phyloP scores from a whole-genome alignment of 2,113 vertebrate species.

The Myocastor coypus region DNA sequence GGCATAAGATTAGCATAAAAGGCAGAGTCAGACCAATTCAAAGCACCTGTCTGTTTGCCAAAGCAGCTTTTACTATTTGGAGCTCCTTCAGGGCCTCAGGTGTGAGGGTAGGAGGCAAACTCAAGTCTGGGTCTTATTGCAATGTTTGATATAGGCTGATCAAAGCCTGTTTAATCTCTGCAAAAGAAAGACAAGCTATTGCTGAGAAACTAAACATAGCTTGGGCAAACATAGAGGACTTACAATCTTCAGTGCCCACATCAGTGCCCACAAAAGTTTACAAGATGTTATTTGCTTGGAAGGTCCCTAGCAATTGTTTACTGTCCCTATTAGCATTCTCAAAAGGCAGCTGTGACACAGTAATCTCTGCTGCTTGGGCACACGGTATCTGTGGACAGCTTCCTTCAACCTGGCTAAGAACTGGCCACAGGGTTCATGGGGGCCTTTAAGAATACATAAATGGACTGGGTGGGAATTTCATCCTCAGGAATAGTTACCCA shows the following conservation, averaged over 20 bases:
- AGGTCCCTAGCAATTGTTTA: background rate
- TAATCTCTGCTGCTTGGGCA: background rate
- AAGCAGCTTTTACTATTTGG: background rate
- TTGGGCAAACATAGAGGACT: background rate
- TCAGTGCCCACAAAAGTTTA: background rate
- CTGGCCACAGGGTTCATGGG: background rate
- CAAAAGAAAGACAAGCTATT: background rate
- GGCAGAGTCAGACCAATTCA: background rate
- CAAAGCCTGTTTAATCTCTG: background rate
- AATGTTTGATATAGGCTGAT: background rate
- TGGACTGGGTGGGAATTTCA: background rate
- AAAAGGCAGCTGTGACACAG: background rate
- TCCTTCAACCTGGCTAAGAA: background rate
- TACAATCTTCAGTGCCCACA: background rate
- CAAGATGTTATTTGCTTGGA: background rate
- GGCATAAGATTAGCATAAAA: background rate
- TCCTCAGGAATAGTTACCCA: background rate
- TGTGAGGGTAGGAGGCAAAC: background rate
- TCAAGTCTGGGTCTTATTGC: background rate
- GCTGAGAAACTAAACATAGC: background rate
- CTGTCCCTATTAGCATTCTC: background rate
- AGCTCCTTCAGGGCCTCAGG: background rate
- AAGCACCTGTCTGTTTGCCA: background rate
- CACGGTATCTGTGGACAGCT: background rate
- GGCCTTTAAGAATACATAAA: background rate